Evolutionary conservation across 2,888 invertebrate species (phyloP), one percentile per base, ranked within the genome.

Genomic region (Craniophora ligustri): DNA sequence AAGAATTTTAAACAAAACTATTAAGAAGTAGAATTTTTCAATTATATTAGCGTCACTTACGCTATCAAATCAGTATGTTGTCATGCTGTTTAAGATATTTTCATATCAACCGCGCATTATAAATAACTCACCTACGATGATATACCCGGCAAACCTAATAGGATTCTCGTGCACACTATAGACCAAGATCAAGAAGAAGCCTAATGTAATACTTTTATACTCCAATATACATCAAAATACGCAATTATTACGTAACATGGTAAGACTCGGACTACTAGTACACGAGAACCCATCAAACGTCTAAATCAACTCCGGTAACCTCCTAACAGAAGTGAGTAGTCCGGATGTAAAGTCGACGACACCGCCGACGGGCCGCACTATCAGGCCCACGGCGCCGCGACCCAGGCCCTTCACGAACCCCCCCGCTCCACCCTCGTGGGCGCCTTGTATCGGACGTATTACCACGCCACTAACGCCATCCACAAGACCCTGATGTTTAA

Each of bases 271-370:
- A n/a, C n/a, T 26, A 26, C 26, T n/a, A 26, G 26, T 26, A n/a
- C 26, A 1, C 26, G n/a, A n/a, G 4, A 13, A 13, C 13, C 19
- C 51, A 42, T 38, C 44, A 39, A 62, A 62, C 41, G 46, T 42
- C 64, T 65, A 67, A 38, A 7, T 47, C 35, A 38, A 53, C 34
- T 47, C 57, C 61, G 40, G 54, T 69, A 73, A 67, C 75, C 75
- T 92, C 85, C 79, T 87, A 36, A 91, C 81, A n/a, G 87, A 72
- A 14, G 78, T 62, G 60, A 90, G 85, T 18, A 92, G 80, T 7
- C 85, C 85, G n/a, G 87, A 81, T 35, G 88, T 86, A 76, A 86
- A 91, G 81, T 92, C 92, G 55, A 89, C 76, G 63, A 91, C 66
- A 14, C 91, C 92, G 21, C 86, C 85, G 59, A 89, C 70, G 16